Conservation (phyloP, 1,140 invertebrate genomes). For the Ceratina calcarata region DNA sequence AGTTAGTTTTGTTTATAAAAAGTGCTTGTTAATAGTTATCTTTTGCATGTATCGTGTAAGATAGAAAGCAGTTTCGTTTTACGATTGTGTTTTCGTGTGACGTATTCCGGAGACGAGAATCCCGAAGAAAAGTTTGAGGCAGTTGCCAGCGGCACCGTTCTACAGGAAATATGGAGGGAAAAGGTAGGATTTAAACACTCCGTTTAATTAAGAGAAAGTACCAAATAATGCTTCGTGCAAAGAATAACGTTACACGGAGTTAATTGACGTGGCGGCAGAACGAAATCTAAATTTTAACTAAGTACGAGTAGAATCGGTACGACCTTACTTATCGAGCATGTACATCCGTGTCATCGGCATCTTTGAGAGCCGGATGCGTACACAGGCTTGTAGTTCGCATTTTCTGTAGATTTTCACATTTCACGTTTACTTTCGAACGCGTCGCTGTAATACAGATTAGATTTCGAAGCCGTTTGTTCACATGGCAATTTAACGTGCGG, state of each 20-base stretch:
- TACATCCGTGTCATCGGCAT: conserved; percentile 40
- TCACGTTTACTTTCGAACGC: conserved; percentile 53
- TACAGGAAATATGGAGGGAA: not conserved
- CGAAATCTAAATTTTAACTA: conserved; percentile 20
- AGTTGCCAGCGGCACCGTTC: too few species aligned
- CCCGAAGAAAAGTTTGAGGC: not conserved
- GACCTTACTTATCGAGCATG: conserved; percentile 35
- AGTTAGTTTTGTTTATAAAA: not conserved
- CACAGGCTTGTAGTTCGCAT: conserved; percentile 35
- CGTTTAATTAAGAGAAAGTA: conserved; percentile 11
- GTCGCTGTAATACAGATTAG: conserved; percentile 49
- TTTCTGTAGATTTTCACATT: conserved; percentile 52
- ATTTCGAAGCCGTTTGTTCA: conserved; percentile 44
- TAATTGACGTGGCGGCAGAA: not conserved
- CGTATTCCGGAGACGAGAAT: not conserved
- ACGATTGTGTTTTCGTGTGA: not conserved
- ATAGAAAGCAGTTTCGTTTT: not conserved
- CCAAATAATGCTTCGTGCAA: not conserved
- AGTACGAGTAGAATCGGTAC: conserved; percentile 30
- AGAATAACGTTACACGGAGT: not conserved
- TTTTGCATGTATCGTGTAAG: not conserved
- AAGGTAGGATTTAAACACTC: not conserved
- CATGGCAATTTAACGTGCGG: conserved; percentile 35
- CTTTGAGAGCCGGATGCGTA: conserved; percentile 37
- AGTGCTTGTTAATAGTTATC: not conserved